phyloP scores from a whole-genome alignment of 2,888 invertebrate species.

The Melanotus villosus region DNA sequence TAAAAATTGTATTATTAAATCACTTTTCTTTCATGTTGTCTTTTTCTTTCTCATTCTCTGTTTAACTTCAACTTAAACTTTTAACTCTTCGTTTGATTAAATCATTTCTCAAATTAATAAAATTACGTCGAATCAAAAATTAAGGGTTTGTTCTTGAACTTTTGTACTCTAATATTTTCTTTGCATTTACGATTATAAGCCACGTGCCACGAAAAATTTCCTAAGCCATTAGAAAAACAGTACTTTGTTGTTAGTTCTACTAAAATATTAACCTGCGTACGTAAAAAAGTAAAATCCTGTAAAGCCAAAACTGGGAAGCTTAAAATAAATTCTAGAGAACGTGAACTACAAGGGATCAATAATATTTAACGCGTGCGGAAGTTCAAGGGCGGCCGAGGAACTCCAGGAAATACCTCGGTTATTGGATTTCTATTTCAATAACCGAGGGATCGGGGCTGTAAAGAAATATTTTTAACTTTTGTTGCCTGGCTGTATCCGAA shows the following conservation, averaged over 20 bases:
- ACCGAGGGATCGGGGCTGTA: not conserved
- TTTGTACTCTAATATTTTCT: too few species aligned
- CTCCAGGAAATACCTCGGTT: constrained; percentile 43
- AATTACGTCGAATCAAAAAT: too few species aligned
- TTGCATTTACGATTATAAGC: too few species aligned
- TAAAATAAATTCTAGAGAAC: constrained; percentile 27
- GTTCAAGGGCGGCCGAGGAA: constrained; percentile 45
- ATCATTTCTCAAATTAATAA: too few species aligned
- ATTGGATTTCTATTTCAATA: constrained; percentile 45
- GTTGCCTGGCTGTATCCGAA: constrained; percentile 6
- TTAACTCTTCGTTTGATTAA: too few species aligned
- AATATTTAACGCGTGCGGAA: constrained; percentile 37
- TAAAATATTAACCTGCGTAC: constrained; percentile 10
- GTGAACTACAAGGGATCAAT: constrained; percentile 35
- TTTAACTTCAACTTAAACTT: too few species aligned
- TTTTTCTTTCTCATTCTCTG: too few species aligned
- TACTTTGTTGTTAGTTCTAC: constrained; percentile 3
- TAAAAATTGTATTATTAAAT: too few species aligned
- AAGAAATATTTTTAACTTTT: constrained; percentile 35
- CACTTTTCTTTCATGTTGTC: too few species aligned
- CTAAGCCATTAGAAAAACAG: not conserved
- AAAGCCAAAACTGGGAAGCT: constrained; percentile 11
- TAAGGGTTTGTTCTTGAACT: too few species aligned
- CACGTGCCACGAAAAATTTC: too few species aligned
- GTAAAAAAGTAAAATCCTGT: constrained; percentile 17